phyloP scores from a whole-genome alignment of 2,113 vertebrate species.

The Dermatemys mawii region DNA sequence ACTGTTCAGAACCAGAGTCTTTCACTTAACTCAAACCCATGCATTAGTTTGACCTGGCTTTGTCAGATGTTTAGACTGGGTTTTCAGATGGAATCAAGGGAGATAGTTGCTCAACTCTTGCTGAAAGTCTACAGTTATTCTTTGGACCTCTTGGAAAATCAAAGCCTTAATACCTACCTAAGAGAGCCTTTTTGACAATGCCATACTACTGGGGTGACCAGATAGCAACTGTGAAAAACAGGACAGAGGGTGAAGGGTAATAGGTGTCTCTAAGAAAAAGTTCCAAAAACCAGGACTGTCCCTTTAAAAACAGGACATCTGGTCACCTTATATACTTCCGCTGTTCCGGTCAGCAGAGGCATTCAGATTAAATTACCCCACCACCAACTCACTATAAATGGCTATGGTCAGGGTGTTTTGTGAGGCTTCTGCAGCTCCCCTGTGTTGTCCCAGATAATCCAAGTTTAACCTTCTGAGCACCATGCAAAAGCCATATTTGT shows the following conservation, averaged over 20 bases:
- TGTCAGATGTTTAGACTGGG: not conserved
- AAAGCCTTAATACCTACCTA: not conserved
- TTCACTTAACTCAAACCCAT: not conserved
- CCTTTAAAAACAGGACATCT: no score
- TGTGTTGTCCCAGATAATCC: not conserved
- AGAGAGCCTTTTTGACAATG: not conserved
- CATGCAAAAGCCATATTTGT: not conserved
- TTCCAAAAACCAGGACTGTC: no score
- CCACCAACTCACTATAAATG: fast-evolving
- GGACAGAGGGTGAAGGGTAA: no score
- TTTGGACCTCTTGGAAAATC: not conserved
- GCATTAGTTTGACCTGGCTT: not conserved
- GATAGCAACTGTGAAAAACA: no score
- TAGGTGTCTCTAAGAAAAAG: no score
- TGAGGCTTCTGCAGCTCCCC: not conserved
- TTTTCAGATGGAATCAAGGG: not conserved
- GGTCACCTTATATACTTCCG: not conserved
- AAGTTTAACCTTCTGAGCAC: not conserved
- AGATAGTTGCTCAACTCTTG: not conserved
- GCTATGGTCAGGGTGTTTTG: not conserved
- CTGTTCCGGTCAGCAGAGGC: not conserved
- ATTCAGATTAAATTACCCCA: not conserved
- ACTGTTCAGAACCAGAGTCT: not conserved
- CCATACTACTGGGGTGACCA: not conserved
- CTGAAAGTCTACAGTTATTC: not conserved